Base-by-base conservation (phyloP, 2,888 invertebrate genomes). In the Trissolcus japonicus region DNA sequence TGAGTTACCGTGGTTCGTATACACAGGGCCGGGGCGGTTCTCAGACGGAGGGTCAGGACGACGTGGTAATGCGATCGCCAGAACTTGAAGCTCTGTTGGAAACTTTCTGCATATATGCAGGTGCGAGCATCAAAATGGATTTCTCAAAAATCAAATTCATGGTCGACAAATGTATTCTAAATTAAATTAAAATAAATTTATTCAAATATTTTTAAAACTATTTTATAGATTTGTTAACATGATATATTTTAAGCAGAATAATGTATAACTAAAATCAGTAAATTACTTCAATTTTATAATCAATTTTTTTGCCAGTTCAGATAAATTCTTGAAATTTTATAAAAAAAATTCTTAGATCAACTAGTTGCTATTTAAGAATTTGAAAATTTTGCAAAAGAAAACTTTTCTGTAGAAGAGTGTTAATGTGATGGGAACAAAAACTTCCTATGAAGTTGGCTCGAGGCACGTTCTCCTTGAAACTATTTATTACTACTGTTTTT, bases 381-480 rank as follows among this genome's bases (percentile, higher is more conserved):
- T 16, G 46, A 16, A 14, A 16, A 46, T 9, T 46, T 16, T 46
- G 46, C 46, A 46, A 29, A 17, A 65, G 17, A 16, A 55, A 29
- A 51, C 6, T 16, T 54, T 11, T 54, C 6, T 35, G 6, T 46
- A 29, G 21, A 54, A 53, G n/a, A n/a, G 60, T 60, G 53, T 54
- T 60, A 68, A 60, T 54, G 54, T 55, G 21, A 14, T 25, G 25
- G 25, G 7, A 51, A 51, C 6, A 57, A 61, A 71, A 56, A 62
- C 29, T 51, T 56, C 51, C 56, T 71, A 51, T 35, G 35, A 35
- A 56, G 71, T 61, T 62, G 51, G 21, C 61, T 29, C n/a, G 11
- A 56, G 35, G 59, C 71, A 63, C 9, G 63, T 71, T 71, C 51
- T 41, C 71, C 71, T 71, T 71, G 71, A 63, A 71, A 71, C 71